phyloP scores from a whole-genome alignment of 1,140 invertebrate species.

The Hylyphantes graminicola region DNA sequence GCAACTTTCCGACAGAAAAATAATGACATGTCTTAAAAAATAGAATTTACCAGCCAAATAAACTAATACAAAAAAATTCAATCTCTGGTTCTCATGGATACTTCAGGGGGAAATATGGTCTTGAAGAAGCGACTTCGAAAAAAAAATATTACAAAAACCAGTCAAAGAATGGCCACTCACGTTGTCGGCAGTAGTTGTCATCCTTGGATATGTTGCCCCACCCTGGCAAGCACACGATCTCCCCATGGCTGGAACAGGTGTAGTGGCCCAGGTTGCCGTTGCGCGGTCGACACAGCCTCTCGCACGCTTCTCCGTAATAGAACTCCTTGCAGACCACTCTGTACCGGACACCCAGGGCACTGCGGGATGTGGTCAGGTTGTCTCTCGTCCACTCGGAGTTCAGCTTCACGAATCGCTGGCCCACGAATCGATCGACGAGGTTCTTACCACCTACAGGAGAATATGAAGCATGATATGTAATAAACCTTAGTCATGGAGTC shows the following conservation, averaged over 20 bases:
- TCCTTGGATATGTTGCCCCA: slow-evolving; percentile 76
- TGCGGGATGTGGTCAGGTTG: slow-evolving; percentile 71
- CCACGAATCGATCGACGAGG: slow-evolving; percentile 73
- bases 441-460: slow-evolving; percentile 23
- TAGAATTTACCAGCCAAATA: no score
- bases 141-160: no score
- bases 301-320: slow-evolving; percentile 92
- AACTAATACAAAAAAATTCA: no score
- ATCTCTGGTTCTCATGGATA: no score
- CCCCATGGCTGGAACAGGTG: slow-evolving; percentile 84
- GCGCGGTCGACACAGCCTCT: slow-evolving; percentile 85
- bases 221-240: slow-evolving; percentile 86
- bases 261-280: slow-evolving; percentile 93
- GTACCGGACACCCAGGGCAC: slow-evolving; percentile 86
- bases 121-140: no score
- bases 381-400: slow-evolving; percentile 81
- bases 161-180: slow-evolving; percentile 76
- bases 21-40: no score
- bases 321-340: slow-evolving; percentile 87
- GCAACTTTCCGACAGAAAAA: no score
- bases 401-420: slow-evolving; percentile 84
- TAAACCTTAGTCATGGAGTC: no score
- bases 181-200: slow-evolving; percentile 86
- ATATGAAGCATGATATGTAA: neutral
- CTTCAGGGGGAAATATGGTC: no score